A percentile compares a stretch with the other conserved stretches of the same genome.
These are phyloP conservation scores for Cygnus atratus DNA, from an alignment of 2,113 vertebrate genomes.

Conservation along the genomic window DNA sequence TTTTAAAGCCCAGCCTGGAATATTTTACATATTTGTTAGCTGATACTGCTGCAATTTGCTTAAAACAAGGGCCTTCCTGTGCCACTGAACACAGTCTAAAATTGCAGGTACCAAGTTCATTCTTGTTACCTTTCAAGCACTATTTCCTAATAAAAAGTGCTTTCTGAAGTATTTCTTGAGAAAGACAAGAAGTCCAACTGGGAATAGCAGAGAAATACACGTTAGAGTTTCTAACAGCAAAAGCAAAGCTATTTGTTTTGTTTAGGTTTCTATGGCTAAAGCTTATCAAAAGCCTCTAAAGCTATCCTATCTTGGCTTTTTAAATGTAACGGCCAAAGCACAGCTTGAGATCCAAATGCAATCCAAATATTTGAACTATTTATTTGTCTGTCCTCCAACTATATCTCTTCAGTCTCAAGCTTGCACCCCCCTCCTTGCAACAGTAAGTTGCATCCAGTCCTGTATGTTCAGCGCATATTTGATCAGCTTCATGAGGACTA, in stretches of 20 bases:
- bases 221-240: not conserved
- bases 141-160: not conserved
- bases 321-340: not conserved
- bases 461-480: not conserved
- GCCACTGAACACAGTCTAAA: not conserved
- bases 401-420: not conserved
- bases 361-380: not conserved
- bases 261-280: slow-evolving; percentile 3
- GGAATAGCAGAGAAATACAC: not conserved
- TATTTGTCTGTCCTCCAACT: slow-evolving; percentile 1
- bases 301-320: not conserved
- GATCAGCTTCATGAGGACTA: not conserved
- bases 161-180: not conserved
- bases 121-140: not conserved
- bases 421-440: not conserved
- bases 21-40: slow-evolving; percentile 18
- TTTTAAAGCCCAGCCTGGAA: not conserved
- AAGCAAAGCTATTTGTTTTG: slow-evolving; percentile 22
- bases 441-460: not conserved
- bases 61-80: not conserved
- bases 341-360: slow-evolving; percentile 9
- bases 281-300: slow-evolving; percentile 40
- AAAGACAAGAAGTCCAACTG: not conserved
- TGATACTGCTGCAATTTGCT: slow-evolving; percentile 3
- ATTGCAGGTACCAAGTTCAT: not conserved